Percentiles rank a stretch among this genome's conserved stretches.
These are phyloP conservation scores for Addax nasomaculatus DNA, from an alignment of 2,113 vertebrate genomes.

Conservation along the genomic window DNA sequence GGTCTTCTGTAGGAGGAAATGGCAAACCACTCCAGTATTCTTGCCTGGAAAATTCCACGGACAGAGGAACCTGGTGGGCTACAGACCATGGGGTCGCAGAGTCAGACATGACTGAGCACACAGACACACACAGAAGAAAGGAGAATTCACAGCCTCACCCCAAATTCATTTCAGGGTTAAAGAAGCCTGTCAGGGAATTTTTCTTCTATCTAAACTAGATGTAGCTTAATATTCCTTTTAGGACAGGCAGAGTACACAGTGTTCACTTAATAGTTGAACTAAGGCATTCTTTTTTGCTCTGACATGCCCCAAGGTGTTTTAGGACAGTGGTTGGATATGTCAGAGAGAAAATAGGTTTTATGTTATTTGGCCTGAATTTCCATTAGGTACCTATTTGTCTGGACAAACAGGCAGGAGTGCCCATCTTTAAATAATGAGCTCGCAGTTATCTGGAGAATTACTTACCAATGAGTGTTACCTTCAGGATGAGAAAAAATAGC, in stretches of 20 bases:
- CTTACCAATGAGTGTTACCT: slow-evolving; percentile 55
- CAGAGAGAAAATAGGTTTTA: slow-evolving; percentile 64
- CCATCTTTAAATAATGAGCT: slow-evolving; percentile 73
- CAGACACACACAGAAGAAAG: neutral
- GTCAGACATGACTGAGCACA: neutral
- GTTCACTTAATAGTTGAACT: slow-evolving; percentile 47
- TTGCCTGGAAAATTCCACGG: neutral
- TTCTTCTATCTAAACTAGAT: slow-evolving; percentile 63
- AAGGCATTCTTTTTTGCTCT: slow-evolving; percentile 54
- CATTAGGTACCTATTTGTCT: slow-evolving; percentile 66
- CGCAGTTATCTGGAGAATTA: slow-evolving; percentile 51
- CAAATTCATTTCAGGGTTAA: slow-evolving; percentile 23
- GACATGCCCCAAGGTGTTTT: slow-evolving; percentile 57
- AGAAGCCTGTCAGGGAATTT: slow-evolving; percentile 53
- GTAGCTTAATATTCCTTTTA: slow-evolving; percentile 52
- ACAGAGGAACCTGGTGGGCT: neutral
- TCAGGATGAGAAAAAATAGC: slow-evolving; percentile 60
- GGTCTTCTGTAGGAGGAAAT: neutral
- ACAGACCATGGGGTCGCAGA: neutral
- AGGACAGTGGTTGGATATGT: slow-evolving; percentile 48
- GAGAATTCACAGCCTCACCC: neutral
- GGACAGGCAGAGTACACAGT: slow-evolving; percentile 23
- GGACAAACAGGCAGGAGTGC: slow-evolving; percentile 55
- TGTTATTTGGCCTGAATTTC: slow-evolving; percentile 68
- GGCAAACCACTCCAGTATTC: neutral